A percentile compares a stretch with the other conserved stretches of the same genome.
Evolutionary conservation across 2,888 invertebrate genomes (phyloP).

Genomic region (Deilephila elpenor): DNA sequence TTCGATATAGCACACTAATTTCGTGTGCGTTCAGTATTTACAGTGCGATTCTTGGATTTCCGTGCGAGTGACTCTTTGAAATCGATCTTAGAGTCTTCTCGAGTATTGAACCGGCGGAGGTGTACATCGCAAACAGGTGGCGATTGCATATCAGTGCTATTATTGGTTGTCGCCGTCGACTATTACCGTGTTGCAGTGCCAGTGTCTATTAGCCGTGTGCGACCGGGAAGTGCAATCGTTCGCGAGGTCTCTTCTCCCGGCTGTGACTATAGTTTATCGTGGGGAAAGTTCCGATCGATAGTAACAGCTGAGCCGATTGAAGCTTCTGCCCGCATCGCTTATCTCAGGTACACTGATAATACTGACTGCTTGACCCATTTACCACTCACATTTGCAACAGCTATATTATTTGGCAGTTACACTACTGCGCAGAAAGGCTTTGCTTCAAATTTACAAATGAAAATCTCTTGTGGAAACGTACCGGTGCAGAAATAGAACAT

Average conservation of each 20-base stretch:
- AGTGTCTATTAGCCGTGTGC: conserved; percentile 60
- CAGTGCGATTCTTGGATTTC: not conserved
- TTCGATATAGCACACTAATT: conserved; percentile 53
- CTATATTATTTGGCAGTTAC: conserved; percentile 30
- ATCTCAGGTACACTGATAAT: conserved; percentile 65
- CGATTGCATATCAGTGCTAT: conserved; percentile 66
- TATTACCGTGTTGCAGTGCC: conserved; percentile 59
- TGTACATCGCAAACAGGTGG: conserved; percentile 65
- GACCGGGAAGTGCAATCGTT: conserved; percentile 60
- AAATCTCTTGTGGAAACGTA: conserved; percentile 23
- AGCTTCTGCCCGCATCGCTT: conserved; percentile 60
- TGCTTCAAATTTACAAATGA: conserved; percentile 16
- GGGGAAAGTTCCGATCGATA: conserved; percentile 69
- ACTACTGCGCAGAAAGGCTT: conserved; percentile 10
- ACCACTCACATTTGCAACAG: conserved; percentile 34
- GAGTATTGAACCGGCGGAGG: conserved; percentile 9
- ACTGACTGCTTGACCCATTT: conserved; percentile 54
- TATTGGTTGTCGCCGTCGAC: conserved; percentile 65
- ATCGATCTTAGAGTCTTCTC: not conserved
- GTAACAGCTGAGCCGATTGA: conserved; percentile 72
- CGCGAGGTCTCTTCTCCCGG: conserved; percentile 47
- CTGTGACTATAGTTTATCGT: conserved; percentile 41
- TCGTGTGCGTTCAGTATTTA: conserved; percentile 36
- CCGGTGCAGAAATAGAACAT: conserved; percentile 32
- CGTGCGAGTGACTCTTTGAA: not conserved